phyloP scores from a whole-genome alignment of 2,797 vertebrate genomes.

The Arnoldichthys spilopterus region DNA sequence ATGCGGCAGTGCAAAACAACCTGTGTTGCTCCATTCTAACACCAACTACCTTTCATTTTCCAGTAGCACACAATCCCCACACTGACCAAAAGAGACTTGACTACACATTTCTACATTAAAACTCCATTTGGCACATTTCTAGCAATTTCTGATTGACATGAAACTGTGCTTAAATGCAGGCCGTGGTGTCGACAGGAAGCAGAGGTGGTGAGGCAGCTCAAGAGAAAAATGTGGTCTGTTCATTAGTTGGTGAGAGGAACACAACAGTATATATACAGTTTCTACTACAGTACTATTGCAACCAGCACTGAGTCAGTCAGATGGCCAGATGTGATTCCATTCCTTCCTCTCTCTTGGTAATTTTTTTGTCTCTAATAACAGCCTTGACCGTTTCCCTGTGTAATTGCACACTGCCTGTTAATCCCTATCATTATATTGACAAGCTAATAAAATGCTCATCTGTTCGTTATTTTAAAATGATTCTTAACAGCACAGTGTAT shows the following conservation, averaged over 20 bases:
- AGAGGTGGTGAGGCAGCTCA: conserved; percentile 4
- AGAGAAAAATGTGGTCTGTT: background rate
- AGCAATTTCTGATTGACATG: background rate
- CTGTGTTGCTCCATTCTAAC: background rate
- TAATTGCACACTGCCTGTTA: conserved; percentile 42
- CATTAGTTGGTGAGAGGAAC: background rate
- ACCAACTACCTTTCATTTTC: background rate
- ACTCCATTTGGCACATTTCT: background rate
- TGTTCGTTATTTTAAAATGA: conserved; percentile 24
- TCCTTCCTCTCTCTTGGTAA: conserved; percentile 20
- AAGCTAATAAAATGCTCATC: conserved; percentile 39
- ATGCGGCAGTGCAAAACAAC: background rate
- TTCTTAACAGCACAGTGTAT: background rate
- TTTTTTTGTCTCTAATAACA: conserved; percentile 54
- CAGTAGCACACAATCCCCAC: background rate
- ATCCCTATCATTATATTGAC: conserved; percentile 49
- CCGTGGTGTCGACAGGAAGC: conserved; percentile 44
- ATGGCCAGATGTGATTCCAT: conserved; percentile 30
- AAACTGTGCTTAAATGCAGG: conserved; percentile 1
- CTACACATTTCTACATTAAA: background rate
- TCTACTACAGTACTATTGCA: background rate
- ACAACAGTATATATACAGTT: background rate
- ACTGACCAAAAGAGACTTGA: background rate
- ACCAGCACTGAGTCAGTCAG: background rate
- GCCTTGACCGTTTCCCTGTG: conserved; percentile 45